Conservation (phyloP, 2,888 invertebrate genomes). For the Cerastoderma edule region DNA sequence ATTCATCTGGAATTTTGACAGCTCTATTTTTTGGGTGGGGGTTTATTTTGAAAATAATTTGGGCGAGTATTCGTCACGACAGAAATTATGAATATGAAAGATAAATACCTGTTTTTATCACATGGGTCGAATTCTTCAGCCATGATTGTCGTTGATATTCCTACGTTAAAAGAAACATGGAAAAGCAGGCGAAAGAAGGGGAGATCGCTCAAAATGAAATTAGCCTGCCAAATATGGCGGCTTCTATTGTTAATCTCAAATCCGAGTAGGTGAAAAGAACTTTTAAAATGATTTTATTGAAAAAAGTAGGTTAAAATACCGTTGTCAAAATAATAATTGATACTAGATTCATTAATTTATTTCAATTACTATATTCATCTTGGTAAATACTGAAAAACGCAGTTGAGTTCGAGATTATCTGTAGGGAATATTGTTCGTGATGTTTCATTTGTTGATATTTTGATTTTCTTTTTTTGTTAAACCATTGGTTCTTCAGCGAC, state of each 20-base stretch:
- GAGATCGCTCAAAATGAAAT: background rate
- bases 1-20: background rate
- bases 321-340: too few relatives aligned
- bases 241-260: background rate
- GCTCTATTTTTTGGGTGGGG: background rate
- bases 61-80: background rate
- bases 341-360: too few relatives aligned
- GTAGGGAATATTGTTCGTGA: too few relatives aligned
- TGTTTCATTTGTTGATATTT: too few relatives aligned
- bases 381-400: too few relatives aligned
- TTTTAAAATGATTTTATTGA: too few relatives aligned
- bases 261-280: background rate
- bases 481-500: too few relatives aligned
- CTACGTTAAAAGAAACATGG: background rate
- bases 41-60: background rate
- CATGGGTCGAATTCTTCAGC: constrained; percentile 53
- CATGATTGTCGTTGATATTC: constrained; percentile 24
- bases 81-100: background rate
- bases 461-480: too few relatives aligned
- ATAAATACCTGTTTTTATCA: constrained; percentile 43
- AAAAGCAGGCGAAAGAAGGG: constrained; percentile 2
- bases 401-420: too few relatives aligned
- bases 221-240: constrained; percentile 48
- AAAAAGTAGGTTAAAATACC: too few relatives aligned
- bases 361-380: too few relatives aligned